Evolutionary conservation across 2,888 invertebrate species (phyloP).

Genomic region (Xestia rhomboidea): DNA sequence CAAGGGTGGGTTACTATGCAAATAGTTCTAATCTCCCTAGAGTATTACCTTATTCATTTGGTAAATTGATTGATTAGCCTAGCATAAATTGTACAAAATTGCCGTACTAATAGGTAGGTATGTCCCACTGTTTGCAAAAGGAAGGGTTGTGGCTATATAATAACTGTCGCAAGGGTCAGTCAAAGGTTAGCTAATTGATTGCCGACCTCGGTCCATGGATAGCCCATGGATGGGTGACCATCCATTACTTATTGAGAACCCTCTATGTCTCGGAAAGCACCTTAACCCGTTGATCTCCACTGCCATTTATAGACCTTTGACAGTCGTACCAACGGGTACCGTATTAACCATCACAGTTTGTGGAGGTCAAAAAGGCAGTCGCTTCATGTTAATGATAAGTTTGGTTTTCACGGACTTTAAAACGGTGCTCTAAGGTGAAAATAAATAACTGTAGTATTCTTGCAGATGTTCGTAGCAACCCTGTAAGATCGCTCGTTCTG

Average conservation of each 20-base stretch:
- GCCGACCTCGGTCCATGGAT: not conserved
- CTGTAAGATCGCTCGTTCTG: conserved; percentile 26
- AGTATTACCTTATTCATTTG: conserved; percentile 9
- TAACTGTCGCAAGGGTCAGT: not conserved
- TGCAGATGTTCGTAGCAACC: conserved; percentile 19
- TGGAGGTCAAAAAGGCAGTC: not conserved
- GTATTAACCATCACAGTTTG: not conserved
- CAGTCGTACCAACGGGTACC: not conserved
- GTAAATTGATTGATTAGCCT: conserved; percentile 33
- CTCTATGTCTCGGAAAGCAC: not conserved
- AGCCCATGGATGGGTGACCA: not conserved
- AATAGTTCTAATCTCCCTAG: not conserved
- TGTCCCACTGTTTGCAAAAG: not conserved
- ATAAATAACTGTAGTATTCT: not conserved
- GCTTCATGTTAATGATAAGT: too few species aligned
- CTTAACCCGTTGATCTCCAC: not conserved
- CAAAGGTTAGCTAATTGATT: not conserved
- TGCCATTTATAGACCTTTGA: not conserved
- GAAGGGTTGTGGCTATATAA: not conserved
- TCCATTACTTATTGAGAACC: not conserved
- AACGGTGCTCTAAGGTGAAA: not conserved
- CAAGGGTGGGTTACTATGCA: not conserved
- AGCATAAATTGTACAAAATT: not conserved
- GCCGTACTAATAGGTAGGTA: not conserved
- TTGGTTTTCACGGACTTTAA: too few species aligned